phyloP scores from a whole-genome alignment of 2,113 vertebrate species.

The Balaenoptera acutorostrata region DNA sequence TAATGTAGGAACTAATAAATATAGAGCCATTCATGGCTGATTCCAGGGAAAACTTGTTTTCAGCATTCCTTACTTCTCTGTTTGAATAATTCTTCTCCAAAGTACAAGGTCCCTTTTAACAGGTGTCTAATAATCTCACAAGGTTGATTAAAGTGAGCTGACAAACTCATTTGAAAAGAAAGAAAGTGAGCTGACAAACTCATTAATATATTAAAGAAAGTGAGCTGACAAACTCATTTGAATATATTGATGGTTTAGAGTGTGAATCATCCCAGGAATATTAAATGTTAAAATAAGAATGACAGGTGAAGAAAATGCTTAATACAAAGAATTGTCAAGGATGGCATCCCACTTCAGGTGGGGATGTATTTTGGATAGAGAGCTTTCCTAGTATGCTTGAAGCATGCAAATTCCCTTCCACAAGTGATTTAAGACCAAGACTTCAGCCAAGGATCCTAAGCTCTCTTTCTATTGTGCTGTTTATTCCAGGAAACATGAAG shows the following conservation, averaged over 20 bases:
- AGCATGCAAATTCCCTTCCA: neutral
- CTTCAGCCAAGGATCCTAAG: neutral
- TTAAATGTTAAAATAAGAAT: neutral
- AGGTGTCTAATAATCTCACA: neutral
- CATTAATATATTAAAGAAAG: neutral
- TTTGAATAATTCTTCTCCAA: neutral
- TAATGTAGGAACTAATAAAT: neutral
- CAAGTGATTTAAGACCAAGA: neutral
- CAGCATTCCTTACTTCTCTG: neutral
- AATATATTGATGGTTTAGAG: neutral
- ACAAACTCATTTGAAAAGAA: neutral
- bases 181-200: neutral
- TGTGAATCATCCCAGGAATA: neutral
- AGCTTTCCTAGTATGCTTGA: neutral
- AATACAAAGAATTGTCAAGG: neutral
- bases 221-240: neutral
- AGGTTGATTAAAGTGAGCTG: neutral
- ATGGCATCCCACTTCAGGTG: neutral
- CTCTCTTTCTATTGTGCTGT: neutral
- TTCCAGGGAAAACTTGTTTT: neutral
- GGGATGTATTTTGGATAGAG: neutral
- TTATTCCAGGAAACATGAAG: neutral
- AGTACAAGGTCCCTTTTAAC: neutral
- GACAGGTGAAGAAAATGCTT: neutral
- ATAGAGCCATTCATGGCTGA: neutral